Conservation (phyloP, 2,113 vertebrate genomes). For the Panthera leo region DNA sequence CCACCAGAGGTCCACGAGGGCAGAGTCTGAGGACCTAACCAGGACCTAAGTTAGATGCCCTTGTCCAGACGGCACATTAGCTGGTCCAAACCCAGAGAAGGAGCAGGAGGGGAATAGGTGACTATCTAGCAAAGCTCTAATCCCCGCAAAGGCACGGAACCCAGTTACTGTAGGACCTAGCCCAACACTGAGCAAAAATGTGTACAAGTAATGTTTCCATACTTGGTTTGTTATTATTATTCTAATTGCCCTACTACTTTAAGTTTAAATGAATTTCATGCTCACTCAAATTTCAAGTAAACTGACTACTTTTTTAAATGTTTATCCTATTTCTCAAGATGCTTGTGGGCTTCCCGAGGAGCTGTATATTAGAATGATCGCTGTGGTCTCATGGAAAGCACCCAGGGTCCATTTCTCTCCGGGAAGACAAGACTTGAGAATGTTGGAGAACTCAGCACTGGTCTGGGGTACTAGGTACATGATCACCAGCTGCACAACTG, state of each 20-base stretch:
- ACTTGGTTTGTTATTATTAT: neutral
- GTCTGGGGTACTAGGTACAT: accelerated
- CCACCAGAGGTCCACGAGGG: neutral
- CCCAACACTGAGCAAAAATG: neutral
- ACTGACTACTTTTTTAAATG: neutral
- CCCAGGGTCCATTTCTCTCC: accelerated
- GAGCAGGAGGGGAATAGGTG: neutral
- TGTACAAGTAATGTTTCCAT: neutral
- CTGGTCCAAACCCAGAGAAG: neutral
- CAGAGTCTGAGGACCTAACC: neutral
- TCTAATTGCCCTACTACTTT: neutral
- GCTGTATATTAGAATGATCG: neutral
- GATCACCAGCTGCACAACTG: neutral
- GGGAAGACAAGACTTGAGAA: neutral
- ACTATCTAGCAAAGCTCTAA: neutral
- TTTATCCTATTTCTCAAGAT: neutral
- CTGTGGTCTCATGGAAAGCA: accelerated
- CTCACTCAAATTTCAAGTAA: neutral
- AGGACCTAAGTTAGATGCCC: neutral
- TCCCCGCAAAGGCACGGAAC: neutral
- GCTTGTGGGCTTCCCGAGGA: neutral
- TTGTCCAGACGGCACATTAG: neutral
- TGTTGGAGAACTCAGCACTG: no score
- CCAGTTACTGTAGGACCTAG: no score
- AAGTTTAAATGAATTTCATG: neutral